Evolutionary conservation across 2,888 invertebrate genomes (phyloP).

Genomic region (Sinotaia quadrata): DNA sequence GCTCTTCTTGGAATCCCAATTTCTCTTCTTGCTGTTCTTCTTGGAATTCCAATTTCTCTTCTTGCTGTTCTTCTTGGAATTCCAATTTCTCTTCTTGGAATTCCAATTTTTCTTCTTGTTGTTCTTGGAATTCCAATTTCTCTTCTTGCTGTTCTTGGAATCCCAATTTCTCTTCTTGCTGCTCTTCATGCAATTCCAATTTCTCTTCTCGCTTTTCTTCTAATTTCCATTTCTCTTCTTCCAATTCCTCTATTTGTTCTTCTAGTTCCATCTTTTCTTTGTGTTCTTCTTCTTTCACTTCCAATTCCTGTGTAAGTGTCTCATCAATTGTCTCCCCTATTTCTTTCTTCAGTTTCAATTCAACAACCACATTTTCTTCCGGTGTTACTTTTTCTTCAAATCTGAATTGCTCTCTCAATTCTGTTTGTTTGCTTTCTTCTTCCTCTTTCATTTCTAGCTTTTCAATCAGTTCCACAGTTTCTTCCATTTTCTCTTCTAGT

Average conservation of each 20-base stretch:
- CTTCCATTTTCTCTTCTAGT: conserved; percentile 16
- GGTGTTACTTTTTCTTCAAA: background rate
- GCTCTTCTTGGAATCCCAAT: background rate
- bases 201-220: too few species aligned
- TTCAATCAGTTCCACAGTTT: conserved; percentile 12
- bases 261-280: background rate
- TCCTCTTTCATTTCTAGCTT: conserved; percentile 6
- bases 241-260: background rate
- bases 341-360: background rate
- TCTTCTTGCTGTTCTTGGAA: too few species aligned
- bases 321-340: background rate
- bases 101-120: background rate
- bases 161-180: too few species aligned
- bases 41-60: conserved; percentile 4
- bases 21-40: background rate
- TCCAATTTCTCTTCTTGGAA: conserved; percentile 14
- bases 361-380: background rate
- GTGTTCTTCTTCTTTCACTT: background rate
- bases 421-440: too few species aligned
- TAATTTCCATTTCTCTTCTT: background rate
- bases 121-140: background rate
- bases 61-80: background rate
- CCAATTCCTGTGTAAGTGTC: background rate
- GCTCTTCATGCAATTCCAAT: too few species aligned
- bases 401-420: background rate